phyloP scores from a whole-genome alignment of 2,797 vertebrate genomes.

The Acrocephalus scirpaceus region DNA sequence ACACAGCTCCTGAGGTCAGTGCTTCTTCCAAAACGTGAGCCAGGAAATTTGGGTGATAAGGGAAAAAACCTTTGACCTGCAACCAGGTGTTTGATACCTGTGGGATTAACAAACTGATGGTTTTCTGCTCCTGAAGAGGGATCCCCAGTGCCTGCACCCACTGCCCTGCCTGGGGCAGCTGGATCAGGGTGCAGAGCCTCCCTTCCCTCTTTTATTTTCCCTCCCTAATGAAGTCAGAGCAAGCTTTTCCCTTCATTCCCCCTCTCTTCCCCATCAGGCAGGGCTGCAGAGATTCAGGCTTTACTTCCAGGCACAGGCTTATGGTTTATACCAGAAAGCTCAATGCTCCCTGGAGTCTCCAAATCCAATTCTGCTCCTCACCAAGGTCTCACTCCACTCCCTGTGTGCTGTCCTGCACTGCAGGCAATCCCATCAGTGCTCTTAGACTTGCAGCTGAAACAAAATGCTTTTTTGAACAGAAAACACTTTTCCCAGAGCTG shows the following conservation, averaged over 20 bases:
- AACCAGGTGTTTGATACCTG: background rate
- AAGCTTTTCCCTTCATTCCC: background rate
- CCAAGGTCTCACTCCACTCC: background rate
- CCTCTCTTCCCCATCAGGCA: background rate
- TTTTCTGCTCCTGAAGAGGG: background rate
- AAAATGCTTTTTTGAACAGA: background rate
- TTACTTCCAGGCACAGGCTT: background rate
- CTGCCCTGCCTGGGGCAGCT: background rate
- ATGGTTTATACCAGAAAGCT: background rate
- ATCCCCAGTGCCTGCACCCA: background rate
- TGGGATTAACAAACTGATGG: background rate
- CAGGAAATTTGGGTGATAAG: rapidly evolving
- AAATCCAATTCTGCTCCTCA: background rate
- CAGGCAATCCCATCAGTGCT: background rate
- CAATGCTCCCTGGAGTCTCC: background rate
- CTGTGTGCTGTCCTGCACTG: background rate
- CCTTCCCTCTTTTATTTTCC: background rate
- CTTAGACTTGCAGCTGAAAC: background rate
- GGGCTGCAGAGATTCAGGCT: background rate
- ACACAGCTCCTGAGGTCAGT: background rate
- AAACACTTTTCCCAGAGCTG: background rate
- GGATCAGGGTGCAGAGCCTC: rapidly evolving
- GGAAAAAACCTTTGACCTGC: background rate
- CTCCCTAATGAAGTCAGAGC: background rate
- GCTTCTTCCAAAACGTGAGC: background rate